phyloP scores from a whole-genome alignment of 2,113 vertebrate genomes.

The Aplodontia rufa region DNA sequence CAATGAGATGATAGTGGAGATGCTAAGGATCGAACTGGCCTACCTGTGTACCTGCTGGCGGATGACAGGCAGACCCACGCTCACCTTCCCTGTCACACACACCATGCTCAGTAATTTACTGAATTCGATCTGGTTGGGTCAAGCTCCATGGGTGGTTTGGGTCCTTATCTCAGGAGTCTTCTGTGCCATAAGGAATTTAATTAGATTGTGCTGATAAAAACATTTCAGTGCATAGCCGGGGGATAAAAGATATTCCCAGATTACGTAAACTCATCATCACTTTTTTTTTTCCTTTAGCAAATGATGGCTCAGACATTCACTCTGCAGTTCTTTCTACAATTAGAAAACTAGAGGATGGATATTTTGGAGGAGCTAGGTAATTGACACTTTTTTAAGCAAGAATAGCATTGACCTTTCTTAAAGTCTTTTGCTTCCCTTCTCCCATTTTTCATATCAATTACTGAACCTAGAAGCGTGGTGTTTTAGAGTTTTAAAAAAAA shows the following conservation, averaged over 20 bases:
- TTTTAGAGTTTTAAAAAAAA: not conserved
- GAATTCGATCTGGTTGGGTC: not conserved
- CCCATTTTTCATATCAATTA: not conserved
- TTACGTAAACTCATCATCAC: constrained; percentile 45
- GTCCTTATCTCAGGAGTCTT: constrained; percentile 9
- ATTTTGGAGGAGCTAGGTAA: constrained; percentile 98
- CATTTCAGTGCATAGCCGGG: not conserved
- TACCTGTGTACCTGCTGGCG: constrained; percentile 97
- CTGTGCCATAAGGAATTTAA: constrained; percentile 25
- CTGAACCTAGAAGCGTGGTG: not conserved
- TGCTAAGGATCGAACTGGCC: constrained; percentile 95
- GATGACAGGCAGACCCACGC: constrained; percentile 96
- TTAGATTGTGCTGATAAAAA: constrained; percentile 35
- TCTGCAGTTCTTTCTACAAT: constrained; percentile 93
- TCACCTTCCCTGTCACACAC: constrained; percentile 95
- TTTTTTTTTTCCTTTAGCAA: constrained; percentile 84
- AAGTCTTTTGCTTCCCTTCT: not conserved
- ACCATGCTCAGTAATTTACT: constrained; percentile 93
- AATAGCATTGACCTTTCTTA: constrained; percentile 26
- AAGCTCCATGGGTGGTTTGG: not conserved
- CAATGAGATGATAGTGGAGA: constrained; percentile 99
- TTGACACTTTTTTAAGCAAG: constrained; percentile 7
- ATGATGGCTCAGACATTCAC: constrained; percentile 93
- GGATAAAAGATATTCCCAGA: not conserved
- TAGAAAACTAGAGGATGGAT: constrained; percentile 97